Evolutionary conservation across 2,113 vertebrate species (phyloP), one percentile per base, ranked within the genome.

Genomic region (Clinocottus analis): DNA sequence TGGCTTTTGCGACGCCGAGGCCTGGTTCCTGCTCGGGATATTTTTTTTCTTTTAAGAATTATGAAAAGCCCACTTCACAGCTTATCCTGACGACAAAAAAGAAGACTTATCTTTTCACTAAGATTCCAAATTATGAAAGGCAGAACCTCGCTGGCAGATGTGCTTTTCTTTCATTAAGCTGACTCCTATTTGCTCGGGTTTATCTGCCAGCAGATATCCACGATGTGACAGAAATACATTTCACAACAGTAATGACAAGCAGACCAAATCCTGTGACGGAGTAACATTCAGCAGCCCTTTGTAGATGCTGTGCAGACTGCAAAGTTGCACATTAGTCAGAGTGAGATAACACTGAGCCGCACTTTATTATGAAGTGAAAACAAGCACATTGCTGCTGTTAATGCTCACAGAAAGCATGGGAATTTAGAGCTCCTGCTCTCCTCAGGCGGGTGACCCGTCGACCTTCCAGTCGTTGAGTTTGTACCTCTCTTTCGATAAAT

Each of bases 141-240:
- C 86, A 89, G 83, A 93, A 89, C 87, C 87, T 90, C 82, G 17
- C 85, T 91, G 90, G 79, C 84, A 91, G 88, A 92, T 93, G 85
- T 72, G 82, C 80, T 86, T 84, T 80, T 70, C 87, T 93, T 93
- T 94, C 90, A 90, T 93, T 85, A 91, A 83, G 83, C 86, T 76
- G 71, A 85, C 83, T 88, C 81, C 81, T 92, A 91, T 93, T 93
- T 93, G 87, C 91, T 87, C 39, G 86, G 89, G 70, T 92, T 93
- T 93, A 93, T 94, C 88, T 90, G 82, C 89, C 66, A 47, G 70
- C 79, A 87, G 86, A 92, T 86, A 89, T 83, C 71, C 80, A 69
- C 49, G 45, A 90, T 90, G 87, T 90, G 91, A 93, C 90, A 89
- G 86, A 93, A 94, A 91, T 91, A 90, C 84, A 91, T 92, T 92